Evolutionary conservation across 2,113 vertebrate species (phyloP).

Genomic region (Callorhinus ursinus): DNA sequence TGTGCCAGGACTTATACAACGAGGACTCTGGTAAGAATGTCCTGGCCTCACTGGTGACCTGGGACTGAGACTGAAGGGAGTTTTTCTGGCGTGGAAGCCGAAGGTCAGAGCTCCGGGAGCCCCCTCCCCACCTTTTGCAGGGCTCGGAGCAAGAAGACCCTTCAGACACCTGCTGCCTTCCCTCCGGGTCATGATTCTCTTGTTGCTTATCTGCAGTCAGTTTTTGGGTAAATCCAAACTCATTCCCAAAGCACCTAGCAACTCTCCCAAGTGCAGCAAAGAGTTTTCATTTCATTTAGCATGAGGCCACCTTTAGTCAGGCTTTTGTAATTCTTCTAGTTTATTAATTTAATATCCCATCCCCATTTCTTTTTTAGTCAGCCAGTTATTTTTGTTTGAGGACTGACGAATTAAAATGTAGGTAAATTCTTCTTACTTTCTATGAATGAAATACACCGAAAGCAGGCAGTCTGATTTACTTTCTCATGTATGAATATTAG

Average conservation of each 20-base stretch:
- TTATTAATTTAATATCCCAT: neutral
- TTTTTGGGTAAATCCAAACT: neutral
- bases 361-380: neutral
- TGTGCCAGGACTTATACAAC: neutral
- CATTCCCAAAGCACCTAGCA: neutral
- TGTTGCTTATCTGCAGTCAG: neutral
- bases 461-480: neutral
- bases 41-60: neutral
- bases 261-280: neutral
- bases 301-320: neutral
- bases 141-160: neutral
- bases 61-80: neutral
- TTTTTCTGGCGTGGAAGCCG: neutral
- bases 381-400: neutral
- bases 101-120: neutral
- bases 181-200: neutral
- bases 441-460: neutral
- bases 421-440: neutral
- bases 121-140: neutral
- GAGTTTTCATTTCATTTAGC: conserved; percentile 33
- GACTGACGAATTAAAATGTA: neutral
- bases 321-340: conserved; percentile 2
- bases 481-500: neutral
- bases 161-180: neutral
- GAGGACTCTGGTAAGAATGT: neutral